Evolutionary conservation across 1,140 invertebrate species (phyloP).

Genomic region (Cataglyphis hispanica): DNA sequence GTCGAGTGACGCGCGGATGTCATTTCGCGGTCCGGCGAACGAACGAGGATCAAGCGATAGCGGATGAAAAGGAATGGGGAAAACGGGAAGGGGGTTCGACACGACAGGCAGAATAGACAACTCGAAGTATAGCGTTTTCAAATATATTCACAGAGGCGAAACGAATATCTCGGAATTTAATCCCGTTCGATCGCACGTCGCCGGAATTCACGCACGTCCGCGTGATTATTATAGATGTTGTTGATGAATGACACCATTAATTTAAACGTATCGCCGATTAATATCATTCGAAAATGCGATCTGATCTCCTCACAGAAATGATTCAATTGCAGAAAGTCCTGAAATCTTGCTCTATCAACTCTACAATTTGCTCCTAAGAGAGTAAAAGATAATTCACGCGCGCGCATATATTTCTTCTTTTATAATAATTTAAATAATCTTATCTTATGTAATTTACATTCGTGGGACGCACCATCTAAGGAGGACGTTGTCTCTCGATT

Average conservation of each 20-base stretch:
- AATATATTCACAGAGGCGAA: slow-evolving; percentile 63
- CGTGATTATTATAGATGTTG: slow-evolving; percentile 47
- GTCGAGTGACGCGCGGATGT: slow-evolving; percentile 39
- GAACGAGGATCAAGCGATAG: slow-evolving; percentile 19
- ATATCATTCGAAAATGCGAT: slow-evolving; percentile 6
- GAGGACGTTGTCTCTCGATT: background rate
- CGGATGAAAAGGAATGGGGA: background rate
- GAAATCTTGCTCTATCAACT: background rate
- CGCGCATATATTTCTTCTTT: background rate
- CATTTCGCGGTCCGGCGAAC: slow-evolving; percentile 48
- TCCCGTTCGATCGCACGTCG: slow-evolving; percentile 47
- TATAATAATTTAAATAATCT: background rate
- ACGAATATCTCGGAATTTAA: slow-evolving; percentile 49
- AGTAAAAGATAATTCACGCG: background rate
- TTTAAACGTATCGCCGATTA: slow-evolving; percentile 37
- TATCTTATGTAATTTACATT: background rate
- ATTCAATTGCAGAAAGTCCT: background rate
- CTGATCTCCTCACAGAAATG: background rate
- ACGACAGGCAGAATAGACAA: slow-evolving; percentile 38
- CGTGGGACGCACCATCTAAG: background rate
- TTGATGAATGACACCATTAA: slow-evolving; percentile 2
- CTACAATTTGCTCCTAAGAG: background rate
- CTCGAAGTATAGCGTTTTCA: slow-evolving; percentile 44
- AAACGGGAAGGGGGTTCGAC: slow-evolving; percentile 7
- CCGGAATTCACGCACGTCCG: background rate